A percentile compares a stretch with the other conserved stretches of the same genome.
Conservation (phyloP, 2,113 vertebrate genomes). For the Pollachius pollachius region DNA sequence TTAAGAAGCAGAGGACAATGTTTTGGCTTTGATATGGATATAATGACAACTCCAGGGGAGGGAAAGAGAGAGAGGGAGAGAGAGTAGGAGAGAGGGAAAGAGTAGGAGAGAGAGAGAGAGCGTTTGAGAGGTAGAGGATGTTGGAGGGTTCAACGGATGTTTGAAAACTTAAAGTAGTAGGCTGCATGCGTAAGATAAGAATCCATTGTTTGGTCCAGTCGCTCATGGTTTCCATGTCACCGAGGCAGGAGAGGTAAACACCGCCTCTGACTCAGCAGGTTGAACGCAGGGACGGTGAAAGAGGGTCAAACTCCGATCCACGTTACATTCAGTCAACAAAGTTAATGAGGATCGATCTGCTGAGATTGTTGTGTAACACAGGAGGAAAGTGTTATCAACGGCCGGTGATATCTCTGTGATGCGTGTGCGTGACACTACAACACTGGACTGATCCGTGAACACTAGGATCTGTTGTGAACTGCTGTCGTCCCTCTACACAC, state of each 20-base stretch:
- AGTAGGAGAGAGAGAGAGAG: no score
- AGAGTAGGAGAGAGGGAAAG: neutral
- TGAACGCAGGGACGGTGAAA: neutral
- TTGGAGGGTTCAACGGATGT: slow-evolving; percentile 25
- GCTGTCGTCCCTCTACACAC: no score
- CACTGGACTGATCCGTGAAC: no score
- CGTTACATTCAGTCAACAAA: no score
- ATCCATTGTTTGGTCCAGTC: neutral
- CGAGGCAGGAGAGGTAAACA: neutral
- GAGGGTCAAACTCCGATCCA: no score
- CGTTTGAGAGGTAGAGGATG: neutral
- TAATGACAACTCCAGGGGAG: neutral
- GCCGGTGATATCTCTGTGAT: no score
- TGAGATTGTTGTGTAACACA: no score
- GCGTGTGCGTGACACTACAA: no score
- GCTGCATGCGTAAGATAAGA: neutral
- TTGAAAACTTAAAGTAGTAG: neutral
- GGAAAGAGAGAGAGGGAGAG: neutral
- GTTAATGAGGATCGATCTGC: no score
- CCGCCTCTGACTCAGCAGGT: neutral
- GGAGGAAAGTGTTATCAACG: no score
- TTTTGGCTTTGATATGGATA: neutral
- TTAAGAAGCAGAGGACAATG: neutral
- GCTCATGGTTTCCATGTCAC: neutral
- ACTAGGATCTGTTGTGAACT: no score